A percentile compares a stretch with the other conserved stretches of the same genome.
These are phyloP conservation scores for Eulemur albifrons DNA, from an alignment of 2,797 vertebrate genomes.

Conservation along the genomic window DNA sequence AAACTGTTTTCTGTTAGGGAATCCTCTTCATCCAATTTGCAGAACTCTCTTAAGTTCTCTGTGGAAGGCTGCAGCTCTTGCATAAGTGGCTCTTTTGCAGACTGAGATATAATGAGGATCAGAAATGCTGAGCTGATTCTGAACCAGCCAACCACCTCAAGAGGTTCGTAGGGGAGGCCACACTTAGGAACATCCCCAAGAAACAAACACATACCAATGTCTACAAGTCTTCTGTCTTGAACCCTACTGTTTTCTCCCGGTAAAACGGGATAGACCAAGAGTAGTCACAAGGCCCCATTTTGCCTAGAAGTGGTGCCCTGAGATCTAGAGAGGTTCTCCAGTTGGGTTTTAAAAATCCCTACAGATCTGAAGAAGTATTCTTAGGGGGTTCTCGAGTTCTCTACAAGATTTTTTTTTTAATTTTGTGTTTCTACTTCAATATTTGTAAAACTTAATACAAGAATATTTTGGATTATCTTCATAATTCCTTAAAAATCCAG, in stretches of 20 bases:
- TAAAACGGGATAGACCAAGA: background rate
- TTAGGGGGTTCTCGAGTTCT: background rate
- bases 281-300: background rate
- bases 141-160: background rate
- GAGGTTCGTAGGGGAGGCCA: background rate
- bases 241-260: background rate
- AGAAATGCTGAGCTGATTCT: background rate
- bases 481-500: background rate
- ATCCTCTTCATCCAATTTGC: background rate
- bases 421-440: background rate
- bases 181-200: background rate
- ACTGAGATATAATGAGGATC: background rate
- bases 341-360: background rate
- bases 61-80: background rate
- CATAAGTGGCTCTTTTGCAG: background rate
- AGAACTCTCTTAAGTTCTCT: background rate
- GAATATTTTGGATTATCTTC: background rate
- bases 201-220: background rate
- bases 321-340: background rate
- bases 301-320: background rate
- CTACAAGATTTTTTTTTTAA: background rate
- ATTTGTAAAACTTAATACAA: conserved; percentile 2
- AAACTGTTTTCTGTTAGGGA: background rate
- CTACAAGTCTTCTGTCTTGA: background rate
- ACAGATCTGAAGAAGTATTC: background rate